Percentiles rank a stretch among this genome's conserved stretches.
Conservation (phyloP, 2,113 vertebrate genomes). For the Proterorhinus semilunaris region DNA sequence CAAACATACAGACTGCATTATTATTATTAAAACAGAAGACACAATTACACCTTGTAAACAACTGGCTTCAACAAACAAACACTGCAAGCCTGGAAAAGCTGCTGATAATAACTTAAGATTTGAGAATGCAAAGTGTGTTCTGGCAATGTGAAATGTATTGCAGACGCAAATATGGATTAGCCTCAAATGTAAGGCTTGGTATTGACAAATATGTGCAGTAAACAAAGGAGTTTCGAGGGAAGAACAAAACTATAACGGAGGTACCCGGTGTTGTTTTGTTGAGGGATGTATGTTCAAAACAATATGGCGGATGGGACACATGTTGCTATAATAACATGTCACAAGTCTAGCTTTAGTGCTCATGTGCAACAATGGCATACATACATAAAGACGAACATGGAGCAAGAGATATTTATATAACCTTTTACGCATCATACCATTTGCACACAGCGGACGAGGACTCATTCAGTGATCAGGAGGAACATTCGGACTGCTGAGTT, state of each 20-base stretch:
- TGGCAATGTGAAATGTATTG: too few relatives aligned
- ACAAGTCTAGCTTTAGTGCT: slow-evolving; percentile 22
- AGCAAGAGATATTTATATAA: not conserved
- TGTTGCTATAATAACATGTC: slow-evolving; percentile 37
- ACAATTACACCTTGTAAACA: not conserved
- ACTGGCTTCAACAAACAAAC: not conserved
- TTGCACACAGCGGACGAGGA: not conserved
- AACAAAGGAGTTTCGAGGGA: slow-evolving; percentile 45
- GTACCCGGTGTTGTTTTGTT: slow-evolving; percentile 17
- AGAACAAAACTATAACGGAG: slow-evolving; percentile 8
- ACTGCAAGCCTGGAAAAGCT: not conserved
- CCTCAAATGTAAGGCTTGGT: slow-evolving; percentile 37
- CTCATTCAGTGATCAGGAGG: slow-evolving; percentile 7
- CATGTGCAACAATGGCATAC: slow-evolving; percentile 12
- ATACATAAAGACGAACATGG: not conserved
- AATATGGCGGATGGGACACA: slow-evolving; percentile 23
- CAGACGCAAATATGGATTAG: slow-evolving; percentile 30
- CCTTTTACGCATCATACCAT: not conserved
- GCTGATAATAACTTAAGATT: not conserved
- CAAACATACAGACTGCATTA: slow-evolving; percentile 6
- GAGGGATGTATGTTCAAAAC: slow-evolving; percentile 29
- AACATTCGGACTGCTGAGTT: not conserved
- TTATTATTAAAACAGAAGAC: slow-evolving; percentile 6
- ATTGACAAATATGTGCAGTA: slow-evolving; percentile 51
- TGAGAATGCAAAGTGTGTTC: not conserved